These are phyloP conservation scores for Arizona elegans DNA, from an alignment of 2,113 vertebrate species.

Conservation along the genomic window DNA sequence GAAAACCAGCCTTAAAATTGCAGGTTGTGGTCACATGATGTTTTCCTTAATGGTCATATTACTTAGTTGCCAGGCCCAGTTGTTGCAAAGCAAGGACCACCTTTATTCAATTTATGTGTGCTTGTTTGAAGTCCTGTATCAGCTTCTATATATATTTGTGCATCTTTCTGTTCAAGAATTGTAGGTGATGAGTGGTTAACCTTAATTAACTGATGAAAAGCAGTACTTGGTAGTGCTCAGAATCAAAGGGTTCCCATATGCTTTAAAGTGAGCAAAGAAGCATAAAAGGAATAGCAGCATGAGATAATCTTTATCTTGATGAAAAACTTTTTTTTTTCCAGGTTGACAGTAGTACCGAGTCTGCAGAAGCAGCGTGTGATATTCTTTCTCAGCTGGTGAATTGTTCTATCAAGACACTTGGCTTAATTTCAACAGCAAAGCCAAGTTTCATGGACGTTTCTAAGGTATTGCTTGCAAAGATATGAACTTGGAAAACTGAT, in stretches of 20 bases:
- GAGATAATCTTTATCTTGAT: background rate
- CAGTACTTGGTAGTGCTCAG: background rate
- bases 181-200: background rate
- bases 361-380: slow-evolving; percentile 86
- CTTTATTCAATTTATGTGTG: background rate
- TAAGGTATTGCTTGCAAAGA: slow-evolving; percentile 69
- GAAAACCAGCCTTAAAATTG: background rate
- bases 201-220: background rate
- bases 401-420: slow-evolving; percentile 85
- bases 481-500: background rate
- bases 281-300: background rate
- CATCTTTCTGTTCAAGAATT: background rate
- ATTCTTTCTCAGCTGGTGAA: slow-evolving; percentile 91
- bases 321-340: slow-evolving; percentile 47
- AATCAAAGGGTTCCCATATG: background rate
- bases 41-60: background rate
- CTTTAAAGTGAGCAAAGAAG: background rate
- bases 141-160: background rate
- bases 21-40: background rate
- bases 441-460: slow-evolving; percentile 90
- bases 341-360: slow-evolving; percentile 88
- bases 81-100: background rate
- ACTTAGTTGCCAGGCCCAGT: background rate
- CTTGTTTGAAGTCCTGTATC: background rate
- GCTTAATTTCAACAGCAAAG: slow-evolving; percentile 86